A percentile compares a stretch with the other conserved stretches of the same genome.
phyloP scores from a whole-genome alignment of 2,797 vertebrate genomes.

The Euphonia xanthogaster region DNA sequence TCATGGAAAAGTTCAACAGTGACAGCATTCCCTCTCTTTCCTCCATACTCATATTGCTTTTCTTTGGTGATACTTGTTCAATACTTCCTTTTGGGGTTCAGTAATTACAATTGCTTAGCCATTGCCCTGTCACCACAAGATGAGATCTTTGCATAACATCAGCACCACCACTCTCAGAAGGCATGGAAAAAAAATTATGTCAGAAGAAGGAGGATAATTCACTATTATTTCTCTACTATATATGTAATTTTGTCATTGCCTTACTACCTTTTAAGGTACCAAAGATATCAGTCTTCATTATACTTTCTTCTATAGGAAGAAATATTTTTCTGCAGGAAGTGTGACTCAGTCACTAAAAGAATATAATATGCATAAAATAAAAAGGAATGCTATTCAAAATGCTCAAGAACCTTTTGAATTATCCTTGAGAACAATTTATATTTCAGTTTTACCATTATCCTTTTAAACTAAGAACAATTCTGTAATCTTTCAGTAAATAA shows the following conservation, averaged over 20 bases:
- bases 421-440: background rate
- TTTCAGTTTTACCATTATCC: background rate
- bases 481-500: constrained; percentile 10
- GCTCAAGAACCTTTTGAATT: background rate
- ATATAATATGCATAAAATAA: background rate
- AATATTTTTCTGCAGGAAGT: background rate
- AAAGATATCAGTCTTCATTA: background rate
- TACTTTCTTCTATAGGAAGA: background rate
- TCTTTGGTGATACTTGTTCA: background rate
- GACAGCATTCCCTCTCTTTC: background rate
- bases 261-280: background rate
- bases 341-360: background rate
- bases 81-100: background rate
- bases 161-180: background rate
- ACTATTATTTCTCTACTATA: background rate
- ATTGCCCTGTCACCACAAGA: background rate
- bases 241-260: background rate
- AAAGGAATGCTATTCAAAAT: background rate
- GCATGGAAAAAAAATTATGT: background rate
- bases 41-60: background rate
- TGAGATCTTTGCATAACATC: background rate
- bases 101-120: constrained; percentile 41
- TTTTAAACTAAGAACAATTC: background rate
- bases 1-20: background rate
- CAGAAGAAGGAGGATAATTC: background rate